Base-by-base conservation (phyloP, 35 echinoderm and acorn worm genomes). In the Strongylocentrotus purpuratus region DNA sequence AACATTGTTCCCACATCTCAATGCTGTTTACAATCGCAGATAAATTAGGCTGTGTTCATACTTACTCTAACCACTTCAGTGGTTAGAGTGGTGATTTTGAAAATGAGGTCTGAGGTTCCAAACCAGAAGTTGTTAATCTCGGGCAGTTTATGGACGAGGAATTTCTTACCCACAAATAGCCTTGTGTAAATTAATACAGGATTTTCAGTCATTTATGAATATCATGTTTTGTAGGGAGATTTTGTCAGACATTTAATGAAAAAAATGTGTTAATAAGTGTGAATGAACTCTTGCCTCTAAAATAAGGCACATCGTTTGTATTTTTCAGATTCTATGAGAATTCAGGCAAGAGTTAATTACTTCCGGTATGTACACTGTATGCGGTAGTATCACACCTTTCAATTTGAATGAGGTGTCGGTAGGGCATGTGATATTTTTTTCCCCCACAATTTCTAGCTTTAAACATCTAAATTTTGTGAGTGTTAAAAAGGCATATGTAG, bases 1-100 rank as follows among this genome's bases (percentile, higher is more conserved):
- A 78, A 78, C 65, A 78, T 78, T 78, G 65, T 78, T 78, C 65
- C 65, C 65, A n/a, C 65, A 78, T 78, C 65, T 78, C 65, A 78
- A 22, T 28, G 65, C 25, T n/a, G 22, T 78, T 78, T 78, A n/a
- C 65, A 78, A 78, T 28, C 65, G 65, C 20, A 78, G 65, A 78
- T 78, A 78, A 78, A 78, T 78, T n/a, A 28, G 22, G 4, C 65
- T 78, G 20, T 18, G 18, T 78, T 78, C 65, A 78, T 28, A 78
- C 65, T 78, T 55, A 14, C 10, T 55, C 9, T n/a, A 28, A 78
- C 65, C 65, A 31, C 20, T 28, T n/a, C 65, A 28, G 5, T 22
- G 65, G 18, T 22, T 78, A 78, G 8, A 25, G 4, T 78, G 28
- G 0, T 28, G 3, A 2, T 28, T 25, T 71, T 71, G 18, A 25